Base-by-base conservation (phyloP, 2,113 vertebrate genomes). In the Centrocercus urophasianus region DNA sequence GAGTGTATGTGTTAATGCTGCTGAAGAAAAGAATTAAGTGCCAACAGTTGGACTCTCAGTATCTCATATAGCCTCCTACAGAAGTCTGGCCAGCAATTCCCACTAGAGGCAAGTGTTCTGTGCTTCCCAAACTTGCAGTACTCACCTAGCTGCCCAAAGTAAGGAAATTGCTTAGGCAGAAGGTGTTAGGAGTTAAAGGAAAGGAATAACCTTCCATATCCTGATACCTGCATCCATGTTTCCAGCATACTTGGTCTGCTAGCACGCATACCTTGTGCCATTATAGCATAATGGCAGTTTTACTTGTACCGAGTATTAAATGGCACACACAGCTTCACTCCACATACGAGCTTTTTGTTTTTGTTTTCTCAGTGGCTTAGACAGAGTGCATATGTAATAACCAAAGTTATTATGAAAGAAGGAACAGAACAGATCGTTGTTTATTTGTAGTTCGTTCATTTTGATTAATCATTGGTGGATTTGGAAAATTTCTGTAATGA, bases 251-350 rank as follows among this genome's bases (percentile, higher is more conserved):
- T 10, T 15, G 15, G 4, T 36, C 63, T 57, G n/a, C 25, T n/a
- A 19, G 20, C 0, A 0, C 10, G 22, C 18, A 25, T 0, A 28
- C 17, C 2, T 8, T 0, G 18, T 57, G 18, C 24, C 10, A 2
- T 30, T 83, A 40, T 24, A 72, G 36, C 12, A 10, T 28, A n/a
- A 9, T 18, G 36, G 45, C 4, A 18, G 8, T n/a, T 81, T 74
- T 14, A 57, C 9, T 40, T 7, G 30, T 56, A 5, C 2, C 0
- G 4, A 16, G 11, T 48, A 4, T 48, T 81, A 20, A 34, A 0
- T 7, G 18, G 19, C 4, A 6, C 4, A 7, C 18, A 42, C 5
- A 72, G 73, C 25, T 67, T 56, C 25, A 8, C n/a, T 27, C 36
- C 12, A 3, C 32, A 56, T 64, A 34, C 1, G 28, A 67, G 11